A percentile compares a stretch with the other conserved stretches of the same genome.
These are phyloP conservation scores for Campoplex capitator DNA, from an alignment of 2,888 invertebrate species.

Conservation along the genomic window DNA sequence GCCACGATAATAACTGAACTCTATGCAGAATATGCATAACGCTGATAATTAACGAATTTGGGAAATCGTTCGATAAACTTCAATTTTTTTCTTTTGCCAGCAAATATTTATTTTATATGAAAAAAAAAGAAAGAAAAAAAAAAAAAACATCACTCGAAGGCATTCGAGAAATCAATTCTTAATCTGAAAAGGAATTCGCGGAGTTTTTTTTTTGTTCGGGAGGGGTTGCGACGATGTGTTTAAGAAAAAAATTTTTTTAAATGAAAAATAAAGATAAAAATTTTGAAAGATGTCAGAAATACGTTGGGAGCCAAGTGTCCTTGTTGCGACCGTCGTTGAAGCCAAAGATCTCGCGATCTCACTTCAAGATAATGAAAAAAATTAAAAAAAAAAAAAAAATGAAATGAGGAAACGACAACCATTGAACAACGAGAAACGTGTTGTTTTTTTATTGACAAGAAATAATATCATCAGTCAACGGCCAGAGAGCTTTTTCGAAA, in stretches of 20 bases:
- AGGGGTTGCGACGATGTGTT: constrained; percentile 72
- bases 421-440: constrained; percentile 37
- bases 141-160: not conserved
- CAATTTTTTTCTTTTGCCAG: not conserved
- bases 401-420: constrained; percentile 29
- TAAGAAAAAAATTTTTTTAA: not conserved
- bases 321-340: constrained; percentile 85
- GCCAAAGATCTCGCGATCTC: constrained; percentile 84
- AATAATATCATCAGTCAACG: constrained; percentile 72
- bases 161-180: constrained; percentile 20
- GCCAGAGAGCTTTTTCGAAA: constrained; percentile 73
- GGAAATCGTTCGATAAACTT: constrained; percentile 51
- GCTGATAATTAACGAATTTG: constrained; percentile 48
- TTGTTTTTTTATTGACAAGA: constrained; percentile 69
- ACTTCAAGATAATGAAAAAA: constrained; percentile 66
- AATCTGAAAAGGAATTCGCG: constrained; percentile 65
- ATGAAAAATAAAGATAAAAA: constrained; percentile 37
- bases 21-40: constrained; percentile 34
- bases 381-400: constrained; percentile 26
- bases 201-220: constrained; percentile 68
- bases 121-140: not conserved
- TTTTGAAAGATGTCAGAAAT: constrained; percentile 82
- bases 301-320: constrained; percentile 85
- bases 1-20: constrained; percentile 28
- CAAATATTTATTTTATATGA: not conserved